These are phyloP conservation scores for Chymomyza costata DNA, from an alignment of 1,140 invertebrate genomes.

Conservation along the genomic window DNA sequence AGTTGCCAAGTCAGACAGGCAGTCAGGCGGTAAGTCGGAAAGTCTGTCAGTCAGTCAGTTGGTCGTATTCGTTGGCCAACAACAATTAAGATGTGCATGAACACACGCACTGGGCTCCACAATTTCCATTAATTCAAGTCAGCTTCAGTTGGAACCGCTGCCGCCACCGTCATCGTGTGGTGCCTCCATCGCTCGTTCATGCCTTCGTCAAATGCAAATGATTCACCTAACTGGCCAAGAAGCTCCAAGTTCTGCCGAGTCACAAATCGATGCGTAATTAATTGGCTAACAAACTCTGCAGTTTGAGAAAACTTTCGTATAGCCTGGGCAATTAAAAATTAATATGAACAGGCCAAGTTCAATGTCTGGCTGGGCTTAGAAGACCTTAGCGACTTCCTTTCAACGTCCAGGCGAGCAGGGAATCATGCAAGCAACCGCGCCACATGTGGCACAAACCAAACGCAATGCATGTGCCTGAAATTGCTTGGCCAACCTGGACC, in stretches of 20 bases:
- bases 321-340: conserved; percentile 70
- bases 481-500: conserved; percentile 18
- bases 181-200: conserved; percentile 1
- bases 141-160: too few species aligned
- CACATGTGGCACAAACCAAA: conserved; percentile 36
- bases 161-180: too few species aligned
- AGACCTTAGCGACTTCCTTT: conserved; percentile 32
- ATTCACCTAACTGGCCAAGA: too few species aligned
- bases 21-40: too few species aligned
- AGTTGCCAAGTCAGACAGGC: conserved; percentile 57
- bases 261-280: conserved; percentile 71
- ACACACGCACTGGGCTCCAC: too few species aligned
- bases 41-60: too few species aligned
- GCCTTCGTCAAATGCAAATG: conserved; percentile 64
- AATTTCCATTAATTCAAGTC: conserved; percentile 28
- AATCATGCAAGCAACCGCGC: conserved; percentile 4
- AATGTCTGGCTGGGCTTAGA: conserved; percentile 48
- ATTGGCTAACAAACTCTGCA: conserved; percentile 31
- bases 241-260: conserved; percentile 26
- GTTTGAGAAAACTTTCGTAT: conserved; percentile 48
- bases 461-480: conserved; percentile 14
- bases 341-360: conserved; percentile 59
- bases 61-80: too few species aligned
- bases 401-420: conserved; percentile 29
- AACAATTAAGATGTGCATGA: conserved; percentile 39